phyloP scores from a whole-genome alignment of 2,797 vertebrate genomes.

The Amblyraja radiata region DNA sequence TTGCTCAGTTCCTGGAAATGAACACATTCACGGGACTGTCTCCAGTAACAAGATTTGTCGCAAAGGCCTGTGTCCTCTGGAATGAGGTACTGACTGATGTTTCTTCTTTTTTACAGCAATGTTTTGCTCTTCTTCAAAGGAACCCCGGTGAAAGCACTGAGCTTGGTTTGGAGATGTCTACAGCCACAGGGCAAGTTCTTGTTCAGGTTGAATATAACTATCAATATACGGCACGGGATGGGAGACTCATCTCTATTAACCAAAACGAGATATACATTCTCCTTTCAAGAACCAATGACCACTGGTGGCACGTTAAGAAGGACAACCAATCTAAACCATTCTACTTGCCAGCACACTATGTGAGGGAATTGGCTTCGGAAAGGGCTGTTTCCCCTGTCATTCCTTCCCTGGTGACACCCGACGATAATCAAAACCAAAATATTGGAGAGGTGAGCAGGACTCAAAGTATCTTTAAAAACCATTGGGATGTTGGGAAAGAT shows the following conservation, averaged over 20 bases:
- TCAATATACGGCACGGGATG: conserved; percentile 61
- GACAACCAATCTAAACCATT: conserved; percentile 55
- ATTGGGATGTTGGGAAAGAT: conserved; percentile 45
- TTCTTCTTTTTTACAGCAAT: conserved; percentile 11
- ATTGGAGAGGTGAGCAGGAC: not conserved
- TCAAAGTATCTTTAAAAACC: conserved; percentile 43
- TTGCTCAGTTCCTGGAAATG: not conserved
- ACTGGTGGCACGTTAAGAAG: conserved; percentile 65
- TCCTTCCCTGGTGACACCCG: not conserved
- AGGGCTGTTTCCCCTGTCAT: conserved; percentile 35
- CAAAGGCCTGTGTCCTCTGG: not conserved
- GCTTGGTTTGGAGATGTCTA: conserved; percentile 50
- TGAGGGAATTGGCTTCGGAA: conserved; percentile 55
- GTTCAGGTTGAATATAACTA: conserved; percentile 66
- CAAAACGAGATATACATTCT: conserved; percentile 64
- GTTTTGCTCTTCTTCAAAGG: not conserved
- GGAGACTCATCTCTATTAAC: conserved; percentile 57
- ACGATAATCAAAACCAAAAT: not conserved
- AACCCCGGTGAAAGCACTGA: not conserved
- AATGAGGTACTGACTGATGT: not conserved
- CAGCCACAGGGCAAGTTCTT: conserved; percentile 49
- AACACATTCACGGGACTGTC: not conserved
- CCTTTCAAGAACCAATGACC: conserved; percentile 59
- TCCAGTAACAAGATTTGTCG: not conserved
- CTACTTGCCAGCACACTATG: conserved; percentile 66